Evolutionary conservation across 2,113 vertebrate genomes (phyloP), one percentile per base, ranked within the genome.

Genomic region (Psittacula cyanocephala): DNA sequence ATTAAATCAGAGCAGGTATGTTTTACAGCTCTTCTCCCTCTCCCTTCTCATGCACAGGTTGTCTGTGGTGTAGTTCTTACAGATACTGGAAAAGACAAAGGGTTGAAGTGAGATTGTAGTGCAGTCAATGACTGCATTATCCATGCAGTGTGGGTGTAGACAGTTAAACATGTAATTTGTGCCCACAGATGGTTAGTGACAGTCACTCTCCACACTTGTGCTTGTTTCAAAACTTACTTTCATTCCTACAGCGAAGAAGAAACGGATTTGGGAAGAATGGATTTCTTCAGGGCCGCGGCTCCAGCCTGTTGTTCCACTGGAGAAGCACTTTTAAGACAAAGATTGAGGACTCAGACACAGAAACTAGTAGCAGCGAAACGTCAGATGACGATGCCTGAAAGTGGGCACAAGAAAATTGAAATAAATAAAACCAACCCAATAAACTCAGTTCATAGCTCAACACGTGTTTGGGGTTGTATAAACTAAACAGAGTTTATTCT

Each of bases 361-460:
- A 99, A 97, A 99, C 99, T 81, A 99, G 99, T 98, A 99, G 99
- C 98, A 99, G 99, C 91, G 99, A 99, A 97, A 99, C 99, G 35
- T 99, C 99, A 81, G 99, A 99, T 82, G 99, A 99, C 13, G 99
- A 99, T 97, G 99, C 99, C 98, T 99, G 99, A 99, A 96, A 98
- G 59, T 67, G 96, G 97, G 96, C 95, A 88, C 95, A 76, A 79
- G 94, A 96, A 90, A 97, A 95, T 91, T 87, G 85, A 91, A 89
- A 95, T 97, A 91, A 95, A 97, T 96, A 97, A 97, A 97, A 96
- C 90, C 96, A 97, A 97, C 97, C 97, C 96, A 97, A 97, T 96
- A 97, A 97, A 97, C 96, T 97, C 95, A 97, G 97, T 97, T 97
- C 96, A 85, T 96, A 97, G 96, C 97, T 97, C 96, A 96, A 94